Percentiles rank a stretch among this genome's conserved stretches.
Conservation (phyloP, 2,888 invertebrate genomes). For the Archaeoteleia sp. region DNA sequence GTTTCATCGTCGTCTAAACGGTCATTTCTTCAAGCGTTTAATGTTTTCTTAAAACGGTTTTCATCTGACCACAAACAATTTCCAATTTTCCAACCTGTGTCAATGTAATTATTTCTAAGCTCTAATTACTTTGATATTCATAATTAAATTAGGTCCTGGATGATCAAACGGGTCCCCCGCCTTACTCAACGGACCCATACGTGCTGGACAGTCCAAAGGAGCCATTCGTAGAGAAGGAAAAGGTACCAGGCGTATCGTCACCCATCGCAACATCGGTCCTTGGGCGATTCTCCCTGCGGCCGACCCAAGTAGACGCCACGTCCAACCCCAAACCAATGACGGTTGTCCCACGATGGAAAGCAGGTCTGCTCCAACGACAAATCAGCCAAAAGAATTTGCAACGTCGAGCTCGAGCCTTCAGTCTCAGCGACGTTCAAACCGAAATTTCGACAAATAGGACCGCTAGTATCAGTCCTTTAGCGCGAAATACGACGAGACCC, state of each 20-base stretch:
- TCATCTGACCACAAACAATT: too few species aligned
- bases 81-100: too few species aligned
- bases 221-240: constrained; percentile 66
- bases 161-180: too few species aligned
- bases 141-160: too few species aligned
- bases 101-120: too few species aligned
- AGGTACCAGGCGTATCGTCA: constrained; percentile 64
- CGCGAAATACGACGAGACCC: constrained; percentile 56
- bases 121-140: too few species aligned
- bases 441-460: constrained; percentile 47
- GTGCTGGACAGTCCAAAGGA: constrained; percentile 65
- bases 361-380: constrained; percentile 70
- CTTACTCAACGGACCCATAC: constrained; percentile 60
- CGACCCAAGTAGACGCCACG: constrained; percentile 59
- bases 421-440: constrained; percentile 69
- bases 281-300: constrained; percentile 64
- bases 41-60: too few species aligned
- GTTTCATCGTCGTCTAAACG: too few species aligned
- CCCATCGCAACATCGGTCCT: constrained; percentile 57
- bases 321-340: constrained; percentile 20
- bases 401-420: constrained; percentile 68
- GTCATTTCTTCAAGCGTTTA: too few species aligned
- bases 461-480: constrained; percentile 62
- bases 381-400: constrained; percentile 67
- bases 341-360: constrained; percentile 68